phyloP scores from a whole-genome alignment of 2,888 invertebrate species.

The Harmothoe impar region DNA sequence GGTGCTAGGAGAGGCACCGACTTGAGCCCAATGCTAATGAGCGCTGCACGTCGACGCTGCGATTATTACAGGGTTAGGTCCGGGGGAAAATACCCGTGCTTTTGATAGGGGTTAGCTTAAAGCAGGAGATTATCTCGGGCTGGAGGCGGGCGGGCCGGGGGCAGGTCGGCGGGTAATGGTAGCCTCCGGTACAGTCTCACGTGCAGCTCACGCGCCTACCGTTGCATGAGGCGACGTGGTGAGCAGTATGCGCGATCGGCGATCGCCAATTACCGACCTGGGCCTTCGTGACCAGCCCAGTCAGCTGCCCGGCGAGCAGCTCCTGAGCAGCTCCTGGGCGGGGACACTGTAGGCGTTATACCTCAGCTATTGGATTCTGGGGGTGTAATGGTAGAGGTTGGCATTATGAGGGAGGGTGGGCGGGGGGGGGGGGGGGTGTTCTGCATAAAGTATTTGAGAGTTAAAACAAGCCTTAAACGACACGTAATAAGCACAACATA shows the following conservation, averaged over 20 bases:
- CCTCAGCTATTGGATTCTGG: not conserved
- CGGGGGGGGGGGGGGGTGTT: not conserved
- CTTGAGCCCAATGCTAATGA: not conserved
- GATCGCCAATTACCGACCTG: slow-evolving; percentile 22
- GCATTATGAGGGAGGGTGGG: not conserved
- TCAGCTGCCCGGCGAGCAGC: not conserved
- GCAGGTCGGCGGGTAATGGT: slow-evolving; percentile 7
- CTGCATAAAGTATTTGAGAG: no score
- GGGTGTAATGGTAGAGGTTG: not conserved
- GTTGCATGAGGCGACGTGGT: slow-evolving; percentile 25
- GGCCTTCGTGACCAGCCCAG: not conserved
- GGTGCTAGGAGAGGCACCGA: not conserved
- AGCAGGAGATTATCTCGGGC: not conserved
- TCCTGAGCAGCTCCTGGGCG: not conserved
- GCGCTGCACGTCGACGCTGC: not conserved
- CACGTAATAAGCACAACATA: no score
- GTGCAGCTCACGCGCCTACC: not conserved
- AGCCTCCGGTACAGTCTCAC: not conserved
- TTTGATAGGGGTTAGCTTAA: slow-evolving; percentile 23
- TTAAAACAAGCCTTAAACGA: no score
- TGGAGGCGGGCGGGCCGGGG: not conserved
- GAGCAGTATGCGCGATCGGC: slow-evolving; percentile 29
- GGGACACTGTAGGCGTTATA: not conserved
- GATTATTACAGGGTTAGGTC: slow-evolving; percentile 8
- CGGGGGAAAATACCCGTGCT: not conserved